Conservation (phyloP, 1,140 invertebrate genomes). For the Trachelipus rathkii region DNA sequence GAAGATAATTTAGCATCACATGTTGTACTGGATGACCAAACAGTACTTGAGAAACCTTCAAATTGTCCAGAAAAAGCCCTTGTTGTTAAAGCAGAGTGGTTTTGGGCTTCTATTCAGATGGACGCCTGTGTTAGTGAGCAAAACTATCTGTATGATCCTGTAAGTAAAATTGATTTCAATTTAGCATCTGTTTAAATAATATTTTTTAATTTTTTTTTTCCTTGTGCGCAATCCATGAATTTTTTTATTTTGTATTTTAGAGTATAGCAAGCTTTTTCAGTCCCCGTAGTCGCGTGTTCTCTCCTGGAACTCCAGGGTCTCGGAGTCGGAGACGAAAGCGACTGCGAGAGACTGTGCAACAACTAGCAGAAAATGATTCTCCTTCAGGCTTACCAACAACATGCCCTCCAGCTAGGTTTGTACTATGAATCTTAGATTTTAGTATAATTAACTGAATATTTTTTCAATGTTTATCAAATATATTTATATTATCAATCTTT, state of each 20-base stretch:
- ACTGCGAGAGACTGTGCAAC: conserved; percentile 52
- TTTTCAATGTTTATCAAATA: not conserved
- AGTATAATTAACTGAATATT: not conserved
- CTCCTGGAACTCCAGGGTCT: conserved; percentile 45
- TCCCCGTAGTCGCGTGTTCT: conserved; percentile 29
- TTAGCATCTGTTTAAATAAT: not conserved
- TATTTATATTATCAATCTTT: not conserved
- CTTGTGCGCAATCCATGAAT: too few species aligned
- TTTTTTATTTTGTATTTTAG: not conserved
- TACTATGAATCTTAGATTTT: not conserved
- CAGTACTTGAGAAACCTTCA: conserved; percentile 40
- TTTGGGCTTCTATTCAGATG: conserved; percentile 95
- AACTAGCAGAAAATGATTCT: conserved; percentile 51
- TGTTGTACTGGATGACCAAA: conserved; percentile 43
- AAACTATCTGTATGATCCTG: conserved; percentile 61
- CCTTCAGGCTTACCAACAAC: conserved; percentile 20
- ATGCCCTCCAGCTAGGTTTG: conserved; percentile 31
- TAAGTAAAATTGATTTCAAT: not conserved
- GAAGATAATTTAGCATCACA: conserved; percentile 40
- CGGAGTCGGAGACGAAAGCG: conserved; percentile 52
- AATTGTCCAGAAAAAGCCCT: conserved; percentile 50
- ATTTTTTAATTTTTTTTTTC: too few species aligned
- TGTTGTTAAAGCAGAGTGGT: conserved; percentile 89
- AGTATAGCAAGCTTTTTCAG: conserved; percentile 27
- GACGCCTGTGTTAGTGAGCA: conserved; percentile 84